These are phyloP conservation scores for Dascyllus trimaculatus DNA, from an alignment of 2,113 vertebrate genomes.

Conservation along the genomic window DNA sequence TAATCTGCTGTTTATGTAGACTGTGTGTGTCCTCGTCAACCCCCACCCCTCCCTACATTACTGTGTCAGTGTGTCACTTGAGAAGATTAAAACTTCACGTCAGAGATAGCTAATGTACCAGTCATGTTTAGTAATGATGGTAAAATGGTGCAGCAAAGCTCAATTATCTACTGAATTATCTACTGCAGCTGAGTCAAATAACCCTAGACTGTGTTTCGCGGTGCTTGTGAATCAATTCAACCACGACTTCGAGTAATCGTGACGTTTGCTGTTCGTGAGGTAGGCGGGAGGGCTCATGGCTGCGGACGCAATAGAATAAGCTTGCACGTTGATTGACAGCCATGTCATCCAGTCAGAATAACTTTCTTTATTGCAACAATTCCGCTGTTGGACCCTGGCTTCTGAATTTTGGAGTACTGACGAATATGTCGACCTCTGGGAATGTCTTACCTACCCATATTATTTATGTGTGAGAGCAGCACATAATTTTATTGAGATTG, in stretches of 20 bases:
- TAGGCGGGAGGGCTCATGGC: background rate
- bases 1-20: constrained; percentile 50
- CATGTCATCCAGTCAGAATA: constrained; percentile 26
- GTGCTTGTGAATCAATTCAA: constrained; percentile 1
- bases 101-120: constrained; percentile 38
- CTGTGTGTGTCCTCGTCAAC: background rate
- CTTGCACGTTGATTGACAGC: constrained; percentile 39
- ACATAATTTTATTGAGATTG: background rate
- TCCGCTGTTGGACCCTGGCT: constrained; percentile 38
- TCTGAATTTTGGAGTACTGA: constrained; percentile 57
- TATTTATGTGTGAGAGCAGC: constrained; percentile 19
- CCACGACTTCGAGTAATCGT: constrained; percentile 38
- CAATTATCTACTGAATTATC: background rate
- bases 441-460: background rate
- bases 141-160: constrained; percentile 17
- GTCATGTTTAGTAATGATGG: constrained; percentile 21
- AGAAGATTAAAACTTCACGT: constrained; percentile 62
- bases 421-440: constrained; percentile 60
- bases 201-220: background rate
- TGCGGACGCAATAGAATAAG: constrained; percentile 8
- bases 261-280: background rate
- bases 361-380: constrained; percentile 21
- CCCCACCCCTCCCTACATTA: constrained; percentile 14
- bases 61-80: constrained; percentile 66
- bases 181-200: background rate